phyloP scores from a whole-genome alignment of 2,113 vertebrate species.

The Hemicordylus capensis region DNA sequence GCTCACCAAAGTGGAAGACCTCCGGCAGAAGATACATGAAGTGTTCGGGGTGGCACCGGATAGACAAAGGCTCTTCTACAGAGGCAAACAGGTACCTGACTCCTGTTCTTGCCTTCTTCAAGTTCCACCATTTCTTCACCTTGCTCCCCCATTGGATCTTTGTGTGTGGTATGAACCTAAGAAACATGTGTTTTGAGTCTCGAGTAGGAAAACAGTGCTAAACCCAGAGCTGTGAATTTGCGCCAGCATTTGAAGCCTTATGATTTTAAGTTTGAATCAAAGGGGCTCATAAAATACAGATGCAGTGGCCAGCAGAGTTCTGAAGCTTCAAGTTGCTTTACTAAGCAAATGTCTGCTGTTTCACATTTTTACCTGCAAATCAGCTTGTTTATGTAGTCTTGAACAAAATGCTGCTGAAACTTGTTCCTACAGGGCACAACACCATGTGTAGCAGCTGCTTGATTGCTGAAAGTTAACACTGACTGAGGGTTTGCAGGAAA shows the following conservation, averaged over 20 bases:
- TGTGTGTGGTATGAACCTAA: background rate
- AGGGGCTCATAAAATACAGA: background rate
- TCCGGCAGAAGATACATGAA: constrained; percentile 86
- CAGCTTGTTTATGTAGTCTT: background rate
- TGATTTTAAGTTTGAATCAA: background rate
- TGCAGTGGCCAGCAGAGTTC: background rate
- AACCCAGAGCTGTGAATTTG: background rate
- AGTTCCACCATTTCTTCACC: too few relatives aligned
- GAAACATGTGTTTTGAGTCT: background rate
- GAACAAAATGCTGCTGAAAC: background rate
- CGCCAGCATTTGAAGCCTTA: background rate
- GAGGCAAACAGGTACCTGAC: constrained; percentile 90
- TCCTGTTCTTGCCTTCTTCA: background rate
- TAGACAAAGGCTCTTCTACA: constrained; percentile 91
- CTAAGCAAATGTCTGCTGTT: background rate
- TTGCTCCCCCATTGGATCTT: background rate
- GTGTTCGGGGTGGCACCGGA: constrained; percentile 86
- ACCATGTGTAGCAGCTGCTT: background rate
- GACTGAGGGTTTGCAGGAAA: background rate
- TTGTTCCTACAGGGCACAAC: background rate
- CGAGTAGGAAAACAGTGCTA: background rate
- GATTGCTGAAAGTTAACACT: background rate
- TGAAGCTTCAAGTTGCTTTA: background rate
- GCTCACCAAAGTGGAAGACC: constrained; percentile 92
- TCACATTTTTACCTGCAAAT: background rate